Conservation (phyloP, 2,888 invertebrate species). For the Caenorhabditis sp. region DNA sequence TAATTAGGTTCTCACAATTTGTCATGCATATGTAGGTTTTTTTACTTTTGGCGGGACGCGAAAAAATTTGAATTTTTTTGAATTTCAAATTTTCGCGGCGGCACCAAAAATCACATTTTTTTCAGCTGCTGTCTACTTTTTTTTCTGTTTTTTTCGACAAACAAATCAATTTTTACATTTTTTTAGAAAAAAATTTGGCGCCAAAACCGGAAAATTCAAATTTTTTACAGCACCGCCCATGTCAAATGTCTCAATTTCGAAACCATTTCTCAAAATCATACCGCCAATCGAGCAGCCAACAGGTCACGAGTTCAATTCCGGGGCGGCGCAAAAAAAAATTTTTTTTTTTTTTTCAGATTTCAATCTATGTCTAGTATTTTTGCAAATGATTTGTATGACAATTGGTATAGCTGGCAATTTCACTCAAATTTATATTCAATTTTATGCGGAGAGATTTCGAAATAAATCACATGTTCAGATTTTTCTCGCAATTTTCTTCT, state of each 20-base stretch:
- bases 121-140: too few relatives aligned
- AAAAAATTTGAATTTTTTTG: too few relatives aligned
- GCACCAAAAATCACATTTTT: too few relatives aligned
- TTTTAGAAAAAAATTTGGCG: too few relatives aligned
- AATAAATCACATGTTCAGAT: conserved; percentile 21
- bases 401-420: conserved; percentile 29
- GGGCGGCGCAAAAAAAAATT: not conserved
- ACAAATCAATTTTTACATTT: too few relatives aligned
- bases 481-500: conserved; percentile 31
- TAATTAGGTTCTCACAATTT: too few relatives aligned
- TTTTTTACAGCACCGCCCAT: too few relatives aligned
- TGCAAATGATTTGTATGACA: conserved; percentile 31
- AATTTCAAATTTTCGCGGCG: too few relatives aligned
- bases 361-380: conserved; percentile 21
- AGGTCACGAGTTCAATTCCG: not conserved
- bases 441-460: conserved; percentile 22
- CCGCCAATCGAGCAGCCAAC: not conserved
- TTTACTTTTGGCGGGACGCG: too few relatives aligned
- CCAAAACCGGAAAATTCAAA: not conserved
- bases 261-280: not conserved
- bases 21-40: too few relatives aligned
- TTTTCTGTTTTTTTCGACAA: too few relatives aligned
- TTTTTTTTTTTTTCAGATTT: conserved; percentile 16
- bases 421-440: conserved; percentile 28
- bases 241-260: not conserved